These are phyloP conservation scores for Seriola quinqueradiata DNA, from an alignment of 2,113 vertebrate genomes.

Conservation along the genomic window DNA sequence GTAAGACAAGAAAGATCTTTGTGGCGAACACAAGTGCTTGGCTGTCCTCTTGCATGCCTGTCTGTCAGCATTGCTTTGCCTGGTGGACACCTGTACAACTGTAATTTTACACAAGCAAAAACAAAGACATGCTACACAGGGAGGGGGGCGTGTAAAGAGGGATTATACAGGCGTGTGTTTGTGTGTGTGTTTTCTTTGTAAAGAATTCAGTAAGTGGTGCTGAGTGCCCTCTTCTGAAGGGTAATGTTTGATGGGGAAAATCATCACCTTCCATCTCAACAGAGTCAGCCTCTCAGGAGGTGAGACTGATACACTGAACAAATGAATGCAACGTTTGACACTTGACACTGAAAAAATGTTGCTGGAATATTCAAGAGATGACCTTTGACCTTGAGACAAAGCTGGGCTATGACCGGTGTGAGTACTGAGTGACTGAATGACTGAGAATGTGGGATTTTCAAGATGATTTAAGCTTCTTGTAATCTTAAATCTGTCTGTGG, in stretches of 20 bases:
- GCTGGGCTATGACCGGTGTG: neutral
- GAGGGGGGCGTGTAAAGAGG: conserved; percentile 33
- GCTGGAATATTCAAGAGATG: conserved; percentile 22
- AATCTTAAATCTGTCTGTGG: conserved; percentile 5
- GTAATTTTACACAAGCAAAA: conserved; percentile 79
- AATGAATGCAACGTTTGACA: conserved; percentile 43
- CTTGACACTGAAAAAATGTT: conserved; percentile 23
- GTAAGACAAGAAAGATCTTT: conserved; percentile 87
- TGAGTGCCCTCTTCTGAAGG: conserved; percentile 48
- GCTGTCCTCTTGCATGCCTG: conserved; percentile 83
- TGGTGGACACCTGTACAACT: conserved; percentile 80
- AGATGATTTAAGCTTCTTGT: conserved; percentile 11
- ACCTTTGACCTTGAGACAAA: conserved; percentile 55
- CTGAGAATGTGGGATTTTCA: neutral
- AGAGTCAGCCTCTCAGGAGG: conserved; percentile 23
- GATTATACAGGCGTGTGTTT: conserved; percentile 58
- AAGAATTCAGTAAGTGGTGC: conserved; percentile 55
- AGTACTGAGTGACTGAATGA: neutral
- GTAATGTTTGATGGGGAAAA: conserved; percentile 43
- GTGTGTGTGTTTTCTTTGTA: conserved; percentile 44
- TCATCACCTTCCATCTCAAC: conserved; percentile 27
- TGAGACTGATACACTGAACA: conserved; percentile 21
- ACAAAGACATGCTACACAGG: conserved; percentile 49
- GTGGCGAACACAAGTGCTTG: conserved; percentile 84
- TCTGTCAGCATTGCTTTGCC: conserved; percentile 74